These are phyloP conservation scores for Sorex araneus DNA, from an alignment of 2,113 vertebrate species.

Conservation along the genomic window DNA sequence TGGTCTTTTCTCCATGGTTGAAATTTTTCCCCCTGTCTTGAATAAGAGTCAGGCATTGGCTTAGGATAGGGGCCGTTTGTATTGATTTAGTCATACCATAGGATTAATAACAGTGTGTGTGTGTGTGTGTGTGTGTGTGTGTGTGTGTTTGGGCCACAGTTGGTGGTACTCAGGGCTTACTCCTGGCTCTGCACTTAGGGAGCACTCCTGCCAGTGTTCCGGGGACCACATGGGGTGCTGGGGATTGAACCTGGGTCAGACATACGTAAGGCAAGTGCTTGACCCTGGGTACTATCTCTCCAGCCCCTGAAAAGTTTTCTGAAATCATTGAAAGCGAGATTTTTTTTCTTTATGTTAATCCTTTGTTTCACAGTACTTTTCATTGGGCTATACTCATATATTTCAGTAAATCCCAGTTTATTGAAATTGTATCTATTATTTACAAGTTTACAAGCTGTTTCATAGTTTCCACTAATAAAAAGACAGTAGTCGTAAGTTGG, in stretches of 20 bases:
- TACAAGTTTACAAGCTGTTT: background rate
- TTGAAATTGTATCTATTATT: conserved; percentile 30
- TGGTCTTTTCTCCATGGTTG: background rate
- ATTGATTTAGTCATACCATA: background rate
- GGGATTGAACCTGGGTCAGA: too few relatives aligned
- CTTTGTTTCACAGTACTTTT: conserved; percentile 61
- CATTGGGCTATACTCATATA: conserved; percentile 14
- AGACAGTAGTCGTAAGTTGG: background rate
- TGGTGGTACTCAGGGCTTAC: too few relatives aligned
- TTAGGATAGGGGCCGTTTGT: too few relatives aligned
- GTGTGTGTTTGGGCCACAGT: too few relatives aligned
- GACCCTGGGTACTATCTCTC: too few relatives aligned
- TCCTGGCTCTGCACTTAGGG: too few relatives aligned
- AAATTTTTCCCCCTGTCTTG: background rate
- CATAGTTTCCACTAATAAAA: conserved; percentile 19
- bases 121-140: too few relatives aligned
- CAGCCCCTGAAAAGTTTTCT: too few relatives aligned
- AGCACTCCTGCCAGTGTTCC: too few relatives aligned
- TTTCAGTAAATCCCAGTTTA: conserved; percentile 56
- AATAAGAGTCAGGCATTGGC: background rate
- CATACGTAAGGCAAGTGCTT: too few relatives aligned
- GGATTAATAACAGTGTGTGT: background rate
- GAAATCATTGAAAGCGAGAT: conserved; percentile 4
- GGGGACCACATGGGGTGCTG: too few relatives aligned
- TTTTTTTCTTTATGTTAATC: conserved; percentile 7